These are phyloP conservation scores for Bufo bufo DNA, from an alignment of 2,113 vertebrate species.

Conservation along the genomic window DNA sequence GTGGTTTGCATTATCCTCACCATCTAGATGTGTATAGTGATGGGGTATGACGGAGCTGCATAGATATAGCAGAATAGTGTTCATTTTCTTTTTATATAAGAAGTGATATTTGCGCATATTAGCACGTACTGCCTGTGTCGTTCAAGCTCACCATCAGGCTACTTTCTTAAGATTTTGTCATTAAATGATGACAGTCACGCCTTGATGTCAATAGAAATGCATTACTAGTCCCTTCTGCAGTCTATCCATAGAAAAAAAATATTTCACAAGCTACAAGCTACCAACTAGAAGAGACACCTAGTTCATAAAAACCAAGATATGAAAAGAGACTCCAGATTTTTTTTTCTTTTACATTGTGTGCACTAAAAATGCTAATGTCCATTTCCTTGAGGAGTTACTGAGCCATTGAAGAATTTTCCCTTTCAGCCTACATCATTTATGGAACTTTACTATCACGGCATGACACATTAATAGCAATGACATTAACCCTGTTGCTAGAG, in stretches of 20 bases:
- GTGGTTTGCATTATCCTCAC: background rate
- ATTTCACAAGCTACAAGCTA: background rate
- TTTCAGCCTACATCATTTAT: background rate
- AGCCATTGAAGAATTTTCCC: background rate
- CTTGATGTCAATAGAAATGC: background rate
- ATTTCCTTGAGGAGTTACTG: background rate
- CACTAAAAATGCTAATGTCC: background rate
- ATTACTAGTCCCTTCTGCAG: background rate
- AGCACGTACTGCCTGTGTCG: background rate
- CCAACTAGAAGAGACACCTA: background rate
- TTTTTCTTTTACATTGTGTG: background rate
- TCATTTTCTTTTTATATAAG: background rate
- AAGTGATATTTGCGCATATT: background rate
- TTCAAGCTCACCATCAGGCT: background rate
- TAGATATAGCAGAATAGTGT: background rate
- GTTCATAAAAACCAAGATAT: background rate
- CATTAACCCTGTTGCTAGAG: slow-evolving; percentile 49
- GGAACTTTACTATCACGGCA: slow-evolving; percentile 17
- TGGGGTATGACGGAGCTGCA: background rate
- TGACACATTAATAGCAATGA: slow-evolving; percentile 14
- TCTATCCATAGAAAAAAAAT: background rate
- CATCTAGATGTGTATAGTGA: background rate
- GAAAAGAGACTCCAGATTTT: background rate
- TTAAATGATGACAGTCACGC: background rate
- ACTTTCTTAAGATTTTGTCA: background rate